These are phyloP conservation scores for Acipenser oxyrinchus DNA, from an alignment of 2,797 vertebrate genomes.

Conservation along the genomic window DNA sequence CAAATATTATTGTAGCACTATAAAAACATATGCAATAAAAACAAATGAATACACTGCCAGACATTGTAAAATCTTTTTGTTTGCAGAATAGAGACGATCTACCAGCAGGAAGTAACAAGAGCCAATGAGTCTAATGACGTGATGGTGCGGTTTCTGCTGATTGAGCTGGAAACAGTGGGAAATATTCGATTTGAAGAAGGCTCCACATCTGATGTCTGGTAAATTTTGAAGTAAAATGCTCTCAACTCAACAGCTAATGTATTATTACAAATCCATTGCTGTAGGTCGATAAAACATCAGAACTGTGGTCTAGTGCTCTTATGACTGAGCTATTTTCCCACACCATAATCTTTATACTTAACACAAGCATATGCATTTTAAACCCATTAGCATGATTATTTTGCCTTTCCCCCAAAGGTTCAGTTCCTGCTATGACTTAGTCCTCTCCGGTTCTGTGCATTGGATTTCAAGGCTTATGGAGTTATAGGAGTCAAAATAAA, in stretches of 20 bases:
- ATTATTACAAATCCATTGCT: too few species aligned
- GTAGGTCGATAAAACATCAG: too few species aligned
- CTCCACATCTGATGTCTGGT: slow-evolving; percentile 61
- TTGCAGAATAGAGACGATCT: slow-evolving; percentile 54
- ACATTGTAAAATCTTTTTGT: background rate
- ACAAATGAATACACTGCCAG: background rate
- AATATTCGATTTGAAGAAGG: slow-evolving; percentile 77
- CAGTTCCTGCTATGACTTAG: slow-evolving; percentile 62
- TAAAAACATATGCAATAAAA: background rate
- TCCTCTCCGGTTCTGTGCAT: slow-evolving; percentile 65
- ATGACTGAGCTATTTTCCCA: too few species aligned
- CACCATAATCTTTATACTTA: too few species aligned
- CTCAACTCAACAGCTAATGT: too few species aligned
- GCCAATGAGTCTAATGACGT: slow-evolving; percentile 51
- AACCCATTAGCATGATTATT: background rate
- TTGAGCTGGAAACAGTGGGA: slow-evolving; percentile 72
- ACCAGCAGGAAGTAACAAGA: slow-evolving; percentile 45
- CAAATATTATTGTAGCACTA: background rate
- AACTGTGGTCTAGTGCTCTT: background rate
- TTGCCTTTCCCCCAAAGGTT: slow-evolving; percentile 51
- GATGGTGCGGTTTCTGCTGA: slow-evolving; percentile 59
- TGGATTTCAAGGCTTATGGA: slow-evolving; percentile 56
- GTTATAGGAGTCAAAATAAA: slow-evolving; percentile 64
- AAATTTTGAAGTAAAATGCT: slow-evolving; percentile 18
- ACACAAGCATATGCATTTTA: too few species aligned